Percentiles rank a stretch among this genome's conserved stretches.
phyloP scores from a whole-genome alignment of 2,797 vertebrate genomes.

The Hydrophis major region DNA sequence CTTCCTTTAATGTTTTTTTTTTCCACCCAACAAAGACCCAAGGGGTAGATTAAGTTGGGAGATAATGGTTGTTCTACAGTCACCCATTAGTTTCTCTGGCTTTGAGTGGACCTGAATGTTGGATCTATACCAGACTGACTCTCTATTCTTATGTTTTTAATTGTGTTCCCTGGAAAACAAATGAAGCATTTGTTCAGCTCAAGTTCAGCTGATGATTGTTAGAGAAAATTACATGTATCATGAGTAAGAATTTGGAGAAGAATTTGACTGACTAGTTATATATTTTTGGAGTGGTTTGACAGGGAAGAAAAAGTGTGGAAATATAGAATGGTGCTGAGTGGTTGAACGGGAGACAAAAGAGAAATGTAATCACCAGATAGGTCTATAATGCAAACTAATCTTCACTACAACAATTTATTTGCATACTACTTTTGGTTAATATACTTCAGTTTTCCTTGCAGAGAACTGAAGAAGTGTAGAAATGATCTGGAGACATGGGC shows the following conservation, averaged over 20 bases:
- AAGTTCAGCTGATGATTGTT: neutral
- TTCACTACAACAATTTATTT: neutral
- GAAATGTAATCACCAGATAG: neutral
- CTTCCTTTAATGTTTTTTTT: neutral
- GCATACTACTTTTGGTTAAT: neutral
- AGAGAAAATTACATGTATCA: neutral
- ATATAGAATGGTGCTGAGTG: neutral
- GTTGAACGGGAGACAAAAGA: neutral
- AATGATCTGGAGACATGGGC: neutral
- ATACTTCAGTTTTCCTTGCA: neutral
- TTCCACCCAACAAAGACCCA: neutral
- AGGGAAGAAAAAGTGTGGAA: neutral
- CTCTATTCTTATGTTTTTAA: neutral
- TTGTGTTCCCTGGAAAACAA: neutral
- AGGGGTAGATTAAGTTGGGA: neutral
- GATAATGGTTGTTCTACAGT: neutral
- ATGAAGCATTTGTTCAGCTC: neutral
- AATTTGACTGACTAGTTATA: neutral
- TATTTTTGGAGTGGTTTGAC: neutral
- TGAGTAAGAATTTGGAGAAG: neutral
- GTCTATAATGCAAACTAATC: neutral
- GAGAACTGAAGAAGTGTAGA: neutral
- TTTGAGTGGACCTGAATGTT: neutral
- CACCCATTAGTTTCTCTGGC: neutral
- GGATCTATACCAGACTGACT: neutral